Base-by-base conservation (phyloP, 2,888 invertebrate species). In the Pyralis farinalis region DNA sequence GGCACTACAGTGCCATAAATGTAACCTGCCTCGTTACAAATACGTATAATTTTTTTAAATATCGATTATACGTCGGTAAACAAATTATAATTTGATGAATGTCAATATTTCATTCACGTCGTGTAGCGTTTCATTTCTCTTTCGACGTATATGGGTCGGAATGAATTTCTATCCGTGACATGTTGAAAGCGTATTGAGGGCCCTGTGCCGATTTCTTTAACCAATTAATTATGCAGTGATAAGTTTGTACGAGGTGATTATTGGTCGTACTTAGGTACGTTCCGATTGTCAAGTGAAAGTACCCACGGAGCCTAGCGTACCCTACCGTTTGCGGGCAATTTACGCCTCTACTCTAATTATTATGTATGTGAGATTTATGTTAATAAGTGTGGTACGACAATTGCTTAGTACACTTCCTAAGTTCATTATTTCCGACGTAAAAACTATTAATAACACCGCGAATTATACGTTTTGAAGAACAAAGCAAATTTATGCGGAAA, bases 1-100 rank as follows among this genome's bases (percentile, higher is more conserved):
- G 16, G 16, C 25, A 25, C 25, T 7, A 63, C 63, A 62, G 54
- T 61, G 58, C 79, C 80, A 66, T 80, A 80, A 58, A 53, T 59
- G 68, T 52, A 53, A 59, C 65, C 61, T 56, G 57, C 66, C 65
- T 65, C 25, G 25, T 25, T 25, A 54, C 48, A 58, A 54, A 61
- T 72, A 74, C 74, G 67, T 75, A 74, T 75, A 67, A 55, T 61
- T 65, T 70, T 73, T 71, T 63, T 69, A 72, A 70, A 64, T 60
- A 51, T 50, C 63, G 51, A 64, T 69, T 63, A 66, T 54, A 54
- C 52, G 49, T 45, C 68, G 56, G 58, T 72, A 68, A 70, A 71
- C 69, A 67, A 71, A 71, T 64, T 70, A 60, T 67, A 68, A 62
- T 64, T 63, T 69, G 65, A 61, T 70, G 66, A 68, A 64, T 53